phyloP scores from a whole-genome alignment of 2,113 vertebrate species.

The Oriolus oriolus region DNA sequence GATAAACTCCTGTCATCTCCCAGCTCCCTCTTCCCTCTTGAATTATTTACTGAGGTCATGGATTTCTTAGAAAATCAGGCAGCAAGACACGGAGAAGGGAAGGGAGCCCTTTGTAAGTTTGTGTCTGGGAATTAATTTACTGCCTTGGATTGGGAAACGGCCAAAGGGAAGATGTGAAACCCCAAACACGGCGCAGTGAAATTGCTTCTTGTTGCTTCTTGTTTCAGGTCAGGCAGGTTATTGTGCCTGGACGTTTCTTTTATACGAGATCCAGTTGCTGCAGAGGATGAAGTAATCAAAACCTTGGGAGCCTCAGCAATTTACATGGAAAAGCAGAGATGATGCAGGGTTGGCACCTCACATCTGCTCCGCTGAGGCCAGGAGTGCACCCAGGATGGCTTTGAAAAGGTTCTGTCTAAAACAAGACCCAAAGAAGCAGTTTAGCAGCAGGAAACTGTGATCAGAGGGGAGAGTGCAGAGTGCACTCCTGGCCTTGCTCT shows the following conservation, averaged over 20 bases:
- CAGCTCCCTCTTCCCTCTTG: not conserved
- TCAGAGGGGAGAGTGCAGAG: not conserved
- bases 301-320: not conserved
- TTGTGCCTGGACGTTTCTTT: not conserved
- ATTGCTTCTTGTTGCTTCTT: not conserved
- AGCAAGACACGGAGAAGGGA: not conserved
- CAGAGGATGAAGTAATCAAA: not conserved
- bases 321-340: not conserved
- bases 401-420: not conserved
- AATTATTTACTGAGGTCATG: not conserved
- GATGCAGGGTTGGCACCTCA: fast-evolving
- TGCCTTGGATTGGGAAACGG: not conserved
- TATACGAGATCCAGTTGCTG: not conserved
- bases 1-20: not conserved
- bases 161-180: not conserved
- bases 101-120: not conserved
- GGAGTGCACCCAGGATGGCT: not conserved
- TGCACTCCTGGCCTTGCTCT: not conserved
- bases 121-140: not conserved
- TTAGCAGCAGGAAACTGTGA: not conserved
- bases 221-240: not conserved
- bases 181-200: not conserved
- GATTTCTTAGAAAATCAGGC: not conserved
- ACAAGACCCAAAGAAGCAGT: not conserved
- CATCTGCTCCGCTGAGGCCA: not conserved